Percentiles rank a stretch among this genome's conserved stretches.
Conservation (phyloP, 2,113 vertebrate genomes). For the Gila orcuttii region DNA sequence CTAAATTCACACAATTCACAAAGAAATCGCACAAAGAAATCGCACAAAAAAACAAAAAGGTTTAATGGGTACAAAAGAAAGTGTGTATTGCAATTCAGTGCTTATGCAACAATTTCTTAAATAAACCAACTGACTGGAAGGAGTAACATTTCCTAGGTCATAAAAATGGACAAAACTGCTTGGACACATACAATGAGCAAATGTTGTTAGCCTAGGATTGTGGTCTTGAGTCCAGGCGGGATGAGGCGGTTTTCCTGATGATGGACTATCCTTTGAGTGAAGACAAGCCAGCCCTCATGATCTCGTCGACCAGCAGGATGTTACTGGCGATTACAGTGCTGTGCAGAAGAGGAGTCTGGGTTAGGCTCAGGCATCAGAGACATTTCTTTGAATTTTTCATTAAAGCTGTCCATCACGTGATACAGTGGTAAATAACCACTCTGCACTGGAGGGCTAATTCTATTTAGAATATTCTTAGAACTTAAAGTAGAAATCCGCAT, state of each 20-base stretch:
- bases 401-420: no score
- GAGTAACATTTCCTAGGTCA: conserved; percentile 61
- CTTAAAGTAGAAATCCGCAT: no score
- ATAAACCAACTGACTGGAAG: conserved; percentile 71
- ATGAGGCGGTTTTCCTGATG: conserved; percentile 14
- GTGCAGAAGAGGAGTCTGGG: conserved; percentile 2
- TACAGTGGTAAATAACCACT: no score
- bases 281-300: conserved; percentile 97
- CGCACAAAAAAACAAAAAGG: conserved; percentile 29
- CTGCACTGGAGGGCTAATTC: no score
- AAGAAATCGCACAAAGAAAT: neutral
- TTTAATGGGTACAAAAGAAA: conserved; percentile 83
- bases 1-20: neutral
- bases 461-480: no score
- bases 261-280: conserved; percentile 87
- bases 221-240: conserved; percentile 19
- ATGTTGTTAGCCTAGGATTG: neutral
- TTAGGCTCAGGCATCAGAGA: no score
- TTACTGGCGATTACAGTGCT: conserved; percentile 98
- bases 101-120: conserved; percentile 83
- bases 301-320: conserved; percentile 97
- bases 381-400: no score
- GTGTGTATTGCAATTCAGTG: conserved; percentile 71
- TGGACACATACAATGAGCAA: conserved; percentile 24
- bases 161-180: conserved; percentile 28